Base-by-base conservation (phyloP, 2,113 vertebrate genomes). In the Irena cyanogastra region DNA sequence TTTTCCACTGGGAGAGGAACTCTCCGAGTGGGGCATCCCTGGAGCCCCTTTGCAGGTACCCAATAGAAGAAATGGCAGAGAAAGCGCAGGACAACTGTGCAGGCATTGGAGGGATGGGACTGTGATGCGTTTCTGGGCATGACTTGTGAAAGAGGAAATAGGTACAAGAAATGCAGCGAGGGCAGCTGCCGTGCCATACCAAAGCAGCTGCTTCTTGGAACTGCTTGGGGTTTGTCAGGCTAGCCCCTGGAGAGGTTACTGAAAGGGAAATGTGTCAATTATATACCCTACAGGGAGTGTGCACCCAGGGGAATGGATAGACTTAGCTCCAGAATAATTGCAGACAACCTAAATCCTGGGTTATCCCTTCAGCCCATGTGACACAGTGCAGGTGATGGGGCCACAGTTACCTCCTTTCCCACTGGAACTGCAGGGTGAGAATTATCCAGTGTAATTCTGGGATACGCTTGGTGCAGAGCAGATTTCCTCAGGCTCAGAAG, bases 41-140 rank as follows among this genome's bases (percentile, higher is more conserved):
- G 18, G 53, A n/a, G 27, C 16, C 52, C 39, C 41, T 54, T 35
- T 15, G 42, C 47, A 15, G 56, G 23, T 16, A 16, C 20, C 52
- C 11, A 9, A 4, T 24, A 6, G n/a, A 12, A 47, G 30, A 19
- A 16, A 16, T 3, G 0, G 11, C 35, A 8, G 33, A 23, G 56
- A 21, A 53, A 10, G 37, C 0, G 0, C 10, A 27, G n/a, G 33
- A 35, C 39, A 17, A 3, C 18, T 1, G 13, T 28, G 52, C 28
- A 0, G 1, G 3, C 68, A 2, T 1, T 3, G 30, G 45, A 49
- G 47, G 47, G 6, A 22, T 7, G 44, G 65, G 57, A 41, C 30
- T 14, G 76, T 4, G 74, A 27, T 16, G 42, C 7, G 0, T 33
- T 60, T 41, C 44, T 16, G 17, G 44, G 41, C 41, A 13, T 5